Evolutionary conservation across 1,140 invertebrate species (phyloP), one percentile per base, ranked within the genome.

Genomic region (Drosophila asahinai): DNA sequence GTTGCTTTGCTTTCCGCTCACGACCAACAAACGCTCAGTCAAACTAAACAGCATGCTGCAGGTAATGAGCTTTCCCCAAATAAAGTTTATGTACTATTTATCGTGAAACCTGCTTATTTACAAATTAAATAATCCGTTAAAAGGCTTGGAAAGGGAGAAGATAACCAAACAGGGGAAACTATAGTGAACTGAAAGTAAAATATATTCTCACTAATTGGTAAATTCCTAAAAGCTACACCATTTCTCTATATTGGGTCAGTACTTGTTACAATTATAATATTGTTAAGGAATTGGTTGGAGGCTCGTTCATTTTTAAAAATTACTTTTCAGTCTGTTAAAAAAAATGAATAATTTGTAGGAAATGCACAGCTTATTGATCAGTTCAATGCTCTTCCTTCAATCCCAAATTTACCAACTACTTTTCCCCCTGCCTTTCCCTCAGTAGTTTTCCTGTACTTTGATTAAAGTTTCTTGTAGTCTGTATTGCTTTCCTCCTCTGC

Each of bases 401-500:
- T 72, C 38, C 8, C 15, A 36, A 49, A 57, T 25, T 40, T 36
- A 25, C 19, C 4, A 36, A 22, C 36, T n/a, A 9, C 19, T 71
- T 42, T 42, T 27, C 12, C 14, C 19, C 9, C 33, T 47, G 5
- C 14, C 12, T 27, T 59, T 36, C 6, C 5, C 6, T 51, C 27
- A 19, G 33, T 61, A 51, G 36, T 38, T 42, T 57, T 71, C n/a
- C 19, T 51, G 14, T 9, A 40, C 57, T 61, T 74, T 73, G 68
- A 73, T 74, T 73, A 73, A 73, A 73, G 45, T 52, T 61, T 38
- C 47, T 38, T 3, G 40, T 19, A 51, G 71, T 52, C 59, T 45
- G 54, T 33, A 49, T 22, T 15, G 12, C 33, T 51, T 33, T 15
- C 30, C 42, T 33, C 49, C n/a, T 42, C 38, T 54, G 67, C 30